Conservation (phyloP, 2,113 vertebrate species). For the Vanacampus margaritifer region DNA sequence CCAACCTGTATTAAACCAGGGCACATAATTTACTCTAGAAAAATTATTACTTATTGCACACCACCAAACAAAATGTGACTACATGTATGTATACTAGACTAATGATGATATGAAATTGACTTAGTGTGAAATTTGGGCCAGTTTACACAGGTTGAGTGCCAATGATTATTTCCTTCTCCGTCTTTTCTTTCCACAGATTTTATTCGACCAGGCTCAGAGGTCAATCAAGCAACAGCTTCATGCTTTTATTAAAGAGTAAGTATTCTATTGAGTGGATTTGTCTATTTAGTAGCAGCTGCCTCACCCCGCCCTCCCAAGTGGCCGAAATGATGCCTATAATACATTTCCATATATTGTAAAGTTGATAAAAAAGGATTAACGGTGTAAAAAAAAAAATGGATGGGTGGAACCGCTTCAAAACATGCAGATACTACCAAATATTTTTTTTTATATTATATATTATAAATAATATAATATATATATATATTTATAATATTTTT, state of each 20-base stretch:
- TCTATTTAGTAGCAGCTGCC: background rate
- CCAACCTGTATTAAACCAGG: too few species aligned
- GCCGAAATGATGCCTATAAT: background rate
- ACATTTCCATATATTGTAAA: background rate
- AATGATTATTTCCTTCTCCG: background rate
- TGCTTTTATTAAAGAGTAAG: conserved; percentile 98
- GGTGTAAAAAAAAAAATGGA: too few species aligned
- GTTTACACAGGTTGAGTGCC: background rate
- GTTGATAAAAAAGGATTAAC: background rate
- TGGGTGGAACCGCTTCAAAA: background rate
- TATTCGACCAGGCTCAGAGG: conserved; percentile 97
- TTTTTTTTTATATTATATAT: too few species aligned
- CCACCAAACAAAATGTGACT: background rate
- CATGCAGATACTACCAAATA: too few species aligned
- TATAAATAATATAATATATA: too few species aligned
- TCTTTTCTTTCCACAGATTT: conserved; percentile 76
- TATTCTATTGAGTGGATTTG: conserved; percentile 29
- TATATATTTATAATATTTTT: too few species aligned
- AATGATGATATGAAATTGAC: background rate
- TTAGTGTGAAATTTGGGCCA: too few species aligned
- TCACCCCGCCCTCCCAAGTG: too few species aligned
- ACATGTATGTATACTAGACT: background rate
- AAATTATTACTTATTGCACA: too few species aligned
- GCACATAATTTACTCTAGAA: too few species aligned
- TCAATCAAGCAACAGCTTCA: conserved; percentile 97